phyloP scores from a whole-genome alignment of 1,140 invertebrate species.

The Zaprionus lachaisei region DNA sequence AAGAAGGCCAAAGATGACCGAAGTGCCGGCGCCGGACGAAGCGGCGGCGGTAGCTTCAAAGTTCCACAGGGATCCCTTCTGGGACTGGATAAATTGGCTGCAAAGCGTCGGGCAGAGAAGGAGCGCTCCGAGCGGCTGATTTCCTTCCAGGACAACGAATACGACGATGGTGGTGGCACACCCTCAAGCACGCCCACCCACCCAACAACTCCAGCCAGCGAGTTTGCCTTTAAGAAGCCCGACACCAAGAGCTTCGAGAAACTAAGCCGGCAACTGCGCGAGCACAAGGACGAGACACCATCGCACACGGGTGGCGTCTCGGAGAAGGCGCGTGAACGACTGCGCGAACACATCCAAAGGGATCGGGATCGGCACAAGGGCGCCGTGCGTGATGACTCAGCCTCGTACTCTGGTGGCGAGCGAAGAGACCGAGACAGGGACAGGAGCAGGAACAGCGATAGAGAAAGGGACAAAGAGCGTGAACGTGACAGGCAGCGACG shows the following conservation, averaged over 20 bases:
- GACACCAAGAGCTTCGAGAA: constrained; percentile 84
- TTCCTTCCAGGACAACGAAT: constrained; percentile 88
- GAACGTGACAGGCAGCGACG: constrained; percentile 54
- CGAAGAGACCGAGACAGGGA: constrained; percentile 13
- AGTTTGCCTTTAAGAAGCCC: constrained; percentile 76
- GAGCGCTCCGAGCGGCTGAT: constrained; percentile 87
- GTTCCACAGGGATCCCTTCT: constrained; percentile 92
- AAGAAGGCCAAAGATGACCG: constrained; percentile 89
- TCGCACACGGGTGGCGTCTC: constrained; percentile 96
- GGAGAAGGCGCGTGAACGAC: constrained; percentile 89
- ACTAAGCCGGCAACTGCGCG: constrained; percentile 89
- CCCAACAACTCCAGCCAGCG: constrained; percentile 54
- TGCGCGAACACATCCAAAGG: constrained; percentile 87
- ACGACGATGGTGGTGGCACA: constrained; percentile 85
- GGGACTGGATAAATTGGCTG: constrained; percentile 95
- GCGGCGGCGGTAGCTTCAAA: constrained; percentile 88
- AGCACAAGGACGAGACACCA: constrained; percentile 93
- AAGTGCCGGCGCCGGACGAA: constrained; percentile 6
- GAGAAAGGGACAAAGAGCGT: constrained; percentile 37
- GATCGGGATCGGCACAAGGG: constrained; percentile 59
- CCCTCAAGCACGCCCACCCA: constrained; percentile 36
- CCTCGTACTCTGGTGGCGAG: constrained; percentile 7
- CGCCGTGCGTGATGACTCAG: constrained; percentile 31
- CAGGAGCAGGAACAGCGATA: constrained; percentile 18
- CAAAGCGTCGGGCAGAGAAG: constrained; percentile 88